Percentiles rank a stretch among this genome's conserved stretches.
Conservation (phyloP, 2,113 vertebrate genomes). For the Trematocara stigmaticum region DNA sequence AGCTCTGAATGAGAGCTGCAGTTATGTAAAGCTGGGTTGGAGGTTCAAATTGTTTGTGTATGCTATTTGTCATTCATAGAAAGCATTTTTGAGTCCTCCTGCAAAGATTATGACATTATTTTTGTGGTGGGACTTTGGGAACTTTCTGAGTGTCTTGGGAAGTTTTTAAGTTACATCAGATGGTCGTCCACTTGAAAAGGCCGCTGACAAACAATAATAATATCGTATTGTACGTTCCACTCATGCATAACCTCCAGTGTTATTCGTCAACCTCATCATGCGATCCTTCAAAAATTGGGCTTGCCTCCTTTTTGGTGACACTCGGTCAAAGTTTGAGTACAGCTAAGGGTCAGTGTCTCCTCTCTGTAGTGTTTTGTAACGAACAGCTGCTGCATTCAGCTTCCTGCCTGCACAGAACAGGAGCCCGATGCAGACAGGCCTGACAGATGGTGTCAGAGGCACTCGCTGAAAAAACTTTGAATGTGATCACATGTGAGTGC, state of each 20-base stretch:
- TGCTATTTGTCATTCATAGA: neutral
- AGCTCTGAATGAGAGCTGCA: neutral
- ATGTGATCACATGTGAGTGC: neutral
- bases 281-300: neutral
- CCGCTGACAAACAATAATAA: neutral
- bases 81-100: neutral
- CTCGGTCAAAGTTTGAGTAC: neutral
- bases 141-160: neutral
- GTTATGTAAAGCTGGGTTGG: neutral
- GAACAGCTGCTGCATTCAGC: conserved; percentile 20
- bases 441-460: neutral
- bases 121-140: neutral
- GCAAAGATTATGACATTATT: neutral
- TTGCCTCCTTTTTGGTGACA: neutral
- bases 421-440: neutral
- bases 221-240: neutral
- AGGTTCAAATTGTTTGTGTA: neutral
- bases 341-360: neutral
- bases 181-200: neutral
- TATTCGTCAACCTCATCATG: neutral
- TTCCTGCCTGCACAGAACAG: neutral
- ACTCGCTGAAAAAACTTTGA: neutral
- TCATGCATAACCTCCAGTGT: neutral
- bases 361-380: neutral
- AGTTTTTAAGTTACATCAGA: neutral